A percentile compares a stretch with the other conserved stretches of the same genome.
phyloP scores from a whole-genome alignment of 2,888 invertebrate genomes.

The Leuctra nigra region DNA sequence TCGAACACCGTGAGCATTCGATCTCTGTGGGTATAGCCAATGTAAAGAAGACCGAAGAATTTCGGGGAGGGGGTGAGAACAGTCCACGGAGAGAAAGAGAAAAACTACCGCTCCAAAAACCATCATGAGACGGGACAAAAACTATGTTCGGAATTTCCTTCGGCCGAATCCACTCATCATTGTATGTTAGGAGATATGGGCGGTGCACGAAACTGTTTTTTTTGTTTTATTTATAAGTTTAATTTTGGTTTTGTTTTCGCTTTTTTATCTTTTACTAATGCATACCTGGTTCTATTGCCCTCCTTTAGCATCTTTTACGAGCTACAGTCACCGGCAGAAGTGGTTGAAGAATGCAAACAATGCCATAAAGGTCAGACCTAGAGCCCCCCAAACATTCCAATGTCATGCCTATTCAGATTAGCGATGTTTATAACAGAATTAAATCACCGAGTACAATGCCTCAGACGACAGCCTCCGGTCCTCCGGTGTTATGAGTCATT shows the following conservation, averaged over 20 bases:
- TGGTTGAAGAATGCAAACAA: neutral
- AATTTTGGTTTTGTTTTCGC: neutral
- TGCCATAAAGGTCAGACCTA: no score
- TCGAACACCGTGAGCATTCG: no score
- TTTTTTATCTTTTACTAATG: neutral
- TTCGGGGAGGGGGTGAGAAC: conserved; percentile 19
- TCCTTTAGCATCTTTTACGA: neutral
- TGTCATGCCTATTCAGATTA: no score
- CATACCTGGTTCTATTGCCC: neutral
- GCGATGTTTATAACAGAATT: no score
- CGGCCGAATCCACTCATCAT: neutral
- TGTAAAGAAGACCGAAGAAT: conserved; percentile 21
- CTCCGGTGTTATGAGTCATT: no score
- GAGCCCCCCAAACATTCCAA: no score
- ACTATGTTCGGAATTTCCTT: neutral
- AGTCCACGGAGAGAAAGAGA: conserved; percentile 1
- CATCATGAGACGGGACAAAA: neutral
- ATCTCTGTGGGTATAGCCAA: no score
- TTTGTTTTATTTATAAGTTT: neutral
- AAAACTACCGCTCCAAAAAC: neutral
- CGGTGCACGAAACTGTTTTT: neutral
- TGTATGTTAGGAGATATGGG: neutral
- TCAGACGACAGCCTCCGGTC: no score
- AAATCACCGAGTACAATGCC: no score
- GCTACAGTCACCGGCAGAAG: neutral